Base-by-base conservation (phyloP, 1,140 invertebrate species). In the Ooceraea biroi region DNA sequence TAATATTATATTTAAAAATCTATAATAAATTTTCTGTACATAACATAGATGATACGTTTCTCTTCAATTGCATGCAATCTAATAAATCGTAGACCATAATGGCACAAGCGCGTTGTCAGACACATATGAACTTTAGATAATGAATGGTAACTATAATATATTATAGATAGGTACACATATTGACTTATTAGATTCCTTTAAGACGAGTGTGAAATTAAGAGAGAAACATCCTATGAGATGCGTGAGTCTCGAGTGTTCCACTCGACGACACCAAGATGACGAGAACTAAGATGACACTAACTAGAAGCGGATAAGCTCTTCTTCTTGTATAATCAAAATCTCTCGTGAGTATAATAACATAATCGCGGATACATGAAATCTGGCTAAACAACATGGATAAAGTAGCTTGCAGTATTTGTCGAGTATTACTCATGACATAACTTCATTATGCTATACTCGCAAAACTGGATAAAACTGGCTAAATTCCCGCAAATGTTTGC, bases 221-320 rank as follows among this genome's bases (percentile, higher is more conserved):
- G 63, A 83, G 63, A 41, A 60, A 41, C 52, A 41, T 55, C 30
- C 22, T 74, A 60, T 63, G 22, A 76, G 58, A 65, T 41, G 12
- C 41, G 71, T 83, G 41, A 19, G 46, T 57, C 46, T 66, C 10
- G 58, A 78, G 73, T 83, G 30, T 66, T 77, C 22, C 46, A 74
- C 73, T 78, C 30, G 41, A 76, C 22, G 63, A 83, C 50, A 78
- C 48, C 44, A 83, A 83, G 52, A 83, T 11, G 60, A 55, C 27
- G n/a, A n/a, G n/a, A n/a, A n/a, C n/a, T 57, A 83, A 83, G 52
- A 83, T 11, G 60, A 55, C 27, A 65, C 60, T 69, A 4, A 12
- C 36, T 66, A 83, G 82, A 76, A 22, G 22, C n/a, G n/a, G 36
- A 77, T 77, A 36, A 19, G 41, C 25, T 19, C n/a, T 44, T 63